phyloP scores from a whole-genome alignment of 2,797 vertebrate genomes.

The Eulemur coronatus region DNA sequence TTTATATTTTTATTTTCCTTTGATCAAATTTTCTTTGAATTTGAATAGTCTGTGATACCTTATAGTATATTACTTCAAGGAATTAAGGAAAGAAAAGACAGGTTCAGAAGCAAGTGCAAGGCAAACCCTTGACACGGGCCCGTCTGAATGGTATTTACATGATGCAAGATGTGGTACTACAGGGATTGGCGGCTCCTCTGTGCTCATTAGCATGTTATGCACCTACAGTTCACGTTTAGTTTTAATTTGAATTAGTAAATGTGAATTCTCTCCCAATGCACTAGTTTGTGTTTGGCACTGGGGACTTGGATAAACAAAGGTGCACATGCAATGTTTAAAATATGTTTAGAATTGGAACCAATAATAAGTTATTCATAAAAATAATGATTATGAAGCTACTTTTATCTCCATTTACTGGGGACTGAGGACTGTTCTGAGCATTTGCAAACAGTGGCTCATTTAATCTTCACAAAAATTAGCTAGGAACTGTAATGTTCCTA shows the following conservation, averaged over 20 bases:
- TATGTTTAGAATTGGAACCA: slow-evolving; percentile 1
- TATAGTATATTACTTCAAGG: neutral
- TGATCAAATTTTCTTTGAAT: neutral
- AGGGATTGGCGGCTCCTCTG: neutral
- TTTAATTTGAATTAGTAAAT: slow-evolving; percentile 57
- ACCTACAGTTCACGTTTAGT: neutral
- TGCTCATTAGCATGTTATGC: neutral
- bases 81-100: slow-evolving; percentile 3
- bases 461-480: neutral
- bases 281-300: neutral
- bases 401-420: neutral
- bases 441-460: neutral
- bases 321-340: neutral
- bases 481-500: neutral
- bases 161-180: neutral
- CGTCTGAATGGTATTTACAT: slow-evolving; percentile 27
- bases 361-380: neutral
- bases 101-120: neutral
- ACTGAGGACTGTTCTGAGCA: neutral
- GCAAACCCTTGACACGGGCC: neutral
- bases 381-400: neutral
- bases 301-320: neutral
- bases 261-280: slow-evolving; percentile 13
- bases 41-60: neutral
- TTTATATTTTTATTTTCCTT: neutral